phyloP scores from a whole-genome alignment of 2,888 invertebrate genomes.

The Oegoconia quadripuncta region DNA sequence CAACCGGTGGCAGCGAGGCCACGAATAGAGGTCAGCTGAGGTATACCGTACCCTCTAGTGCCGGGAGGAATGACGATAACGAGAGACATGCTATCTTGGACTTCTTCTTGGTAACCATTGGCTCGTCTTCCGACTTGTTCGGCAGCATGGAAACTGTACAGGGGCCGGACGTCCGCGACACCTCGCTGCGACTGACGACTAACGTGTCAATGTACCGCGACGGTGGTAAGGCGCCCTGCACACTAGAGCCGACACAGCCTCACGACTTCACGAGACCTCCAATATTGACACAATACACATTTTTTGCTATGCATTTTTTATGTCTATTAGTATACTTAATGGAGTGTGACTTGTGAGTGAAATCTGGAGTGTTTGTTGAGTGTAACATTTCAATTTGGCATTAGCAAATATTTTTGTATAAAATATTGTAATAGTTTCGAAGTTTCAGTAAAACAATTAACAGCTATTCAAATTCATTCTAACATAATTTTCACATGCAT shows the following conservation, averaged over 20 bases:
- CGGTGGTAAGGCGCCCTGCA: conserved; percentile 25
- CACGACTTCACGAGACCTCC: not conserved
- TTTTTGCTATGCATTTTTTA: conserved; percentile 9
- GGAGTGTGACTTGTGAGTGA: conserved; percentile 11
- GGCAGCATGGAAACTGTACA: conserved; percentile 59
- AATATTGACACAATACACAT: conserved; percentile 1
- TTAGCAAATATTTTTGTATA: not conserved
- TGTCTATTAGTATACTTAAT: conserved; percentile 5
- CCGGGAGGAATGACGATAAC: conserved; percentile 68
- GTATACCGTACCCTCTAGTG: conserved; percentile 66
- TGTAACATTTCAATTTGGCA: not conserved
- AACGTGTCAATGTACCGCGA: conserved; percentile 63
- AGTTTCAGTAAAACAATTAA: too few species aligned
- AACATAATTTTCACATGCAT: not conserved
- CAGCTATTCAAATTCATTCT: too few species aligned
- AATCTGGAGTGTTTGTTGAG: conserved; percentile 1
- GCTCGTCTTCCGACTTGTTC: conserved; percentile 62
- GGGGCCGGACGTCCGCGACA: conserved; percentile 66
- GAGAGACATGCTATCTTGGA: conserved; percentile 74
- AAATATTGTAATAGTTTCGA: not conserved
- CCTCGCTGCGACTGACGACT: conserved; percentile 52
- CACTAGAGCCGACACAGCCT: conserved; percentile 5
- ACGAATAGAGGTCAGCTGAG: conserved; percentile 60
- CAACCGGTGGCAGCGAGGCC: conserved; percentile 68
- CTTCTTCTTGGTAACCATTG: conserved; percentile 74